These are phyloP conservation scores for Pinctada fucata DNA, from an alignment of 2,888 invertebrate species.

Conservation along the genomic window DNA sequence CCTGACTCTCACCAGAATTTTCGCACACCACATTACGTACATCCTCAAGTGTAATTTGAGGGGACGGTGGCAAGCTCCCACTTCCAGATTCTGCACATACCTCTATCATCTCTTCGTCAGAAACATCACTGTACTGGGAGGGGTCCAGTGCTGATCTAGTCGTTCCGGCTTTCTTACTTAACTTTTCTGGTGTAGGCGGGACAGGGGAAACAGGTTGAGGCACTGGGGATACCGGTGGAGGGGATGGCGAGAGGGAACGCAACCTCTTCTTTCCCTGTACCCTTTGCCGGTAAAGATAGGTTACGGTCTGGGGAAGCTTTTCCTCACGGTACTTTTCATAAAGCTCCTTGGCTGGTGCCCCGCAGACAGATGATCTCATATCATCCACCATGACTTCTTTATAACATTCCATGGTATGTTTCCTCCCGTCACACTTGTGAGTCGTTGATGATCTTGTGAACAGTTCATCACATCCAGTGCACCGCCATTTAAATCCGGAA, in stretches of 20 bases:
- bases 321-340: background rate
- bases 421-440: background rate
- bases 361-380: background rate
- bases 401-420: background rate
- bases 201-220: background rate
- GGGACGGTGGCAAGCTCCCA: background rate
- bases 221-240: background rate
- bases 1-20: no score
- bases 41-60: background rate
- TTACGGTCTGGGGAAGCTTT: no score
- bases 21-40: no score
- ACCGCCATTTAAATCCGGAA: background rate
- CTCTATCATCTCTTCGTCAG: no score
- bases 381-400: background rate
- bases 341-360: background rate
- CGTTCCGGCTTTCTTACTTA: background rate
- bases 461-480: background rate
- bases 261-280: background rate
- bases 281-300: no score
- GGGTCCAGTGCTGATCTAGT: background rate
- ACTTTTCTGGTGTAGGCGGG: background rate
- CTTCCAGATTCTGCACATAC: background rate
- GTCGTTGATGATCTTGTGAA: background rate
- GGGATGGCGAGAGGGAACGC: background rate
- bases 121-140: no score